Conservation (phyloP, 1,140 invertebrate genomes). For the Monochamus saltuarius region DNA sequence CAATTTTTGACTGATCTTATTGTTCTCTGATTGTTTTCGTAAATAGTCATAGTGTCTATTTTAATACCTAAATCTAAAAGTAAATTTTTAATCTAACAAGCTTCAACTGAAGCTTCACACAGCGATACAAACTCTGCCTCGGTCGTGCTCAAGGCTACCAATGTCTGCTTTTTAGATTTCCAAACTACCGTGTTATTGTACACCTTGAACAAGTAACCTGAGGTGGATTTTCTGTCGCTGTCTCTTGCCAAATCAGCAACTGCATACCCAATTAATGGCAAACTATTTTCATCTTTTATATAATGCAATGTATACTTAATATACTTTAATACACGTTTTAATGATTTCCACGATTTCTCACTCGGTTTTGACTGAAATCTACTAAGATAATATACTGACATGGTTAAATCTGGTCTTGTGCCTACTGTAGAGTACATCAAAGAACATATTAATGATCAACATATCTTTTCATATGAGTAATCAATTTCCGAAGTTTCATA, state of each 20-base stretch:
- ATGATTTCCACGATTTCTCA: conserved; percentile 33
- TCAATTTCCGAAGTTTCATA: no score
- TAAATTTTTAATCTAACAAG: conserved; percentile 47
- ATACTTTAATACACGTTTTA: conserved; percentile 44
- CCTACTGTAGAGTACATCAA: no score
- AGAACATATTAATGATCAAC: no score
- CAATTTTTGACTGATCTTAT: conserved; percentile 18
- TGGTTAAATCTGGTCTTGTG: conserved; percentile 30
- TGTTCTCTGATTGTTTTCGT: conserved; percentile 24
- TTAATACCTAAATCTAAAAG: conserved; percentile 32
- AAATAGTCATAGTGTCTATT: conserved; percentile 6
- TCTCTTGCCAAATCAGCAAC: conserved; percentile 45
- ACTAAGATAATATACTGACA: conserved; percentile 36
- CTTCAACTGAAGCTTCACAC: conserved; percentile 45
- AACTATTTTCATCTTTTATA: conserved; percentile 27
- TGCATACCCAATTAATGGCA: conserved; percentile 39
- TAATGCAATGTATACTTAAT: conserved; percentile 35
- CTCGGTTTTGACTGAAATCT: conserved; percentile 37
- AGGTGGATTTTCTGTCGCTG: conserved; percentile 39
- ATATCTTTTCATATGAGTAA: no score
- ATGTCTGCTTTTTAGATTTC: conserved; percentile 49
- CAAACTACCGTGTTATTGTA: conserved; percentile 45
- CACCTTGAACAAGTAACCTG: conserved; percentile 43
- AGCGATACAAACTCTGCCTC: conserved; percentile 54
- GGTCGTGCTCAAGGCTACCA: conserved; percentile 50